Conservation (phyloP, 2,888 invertebrate species). For the Rotaria sp. region DNA sequence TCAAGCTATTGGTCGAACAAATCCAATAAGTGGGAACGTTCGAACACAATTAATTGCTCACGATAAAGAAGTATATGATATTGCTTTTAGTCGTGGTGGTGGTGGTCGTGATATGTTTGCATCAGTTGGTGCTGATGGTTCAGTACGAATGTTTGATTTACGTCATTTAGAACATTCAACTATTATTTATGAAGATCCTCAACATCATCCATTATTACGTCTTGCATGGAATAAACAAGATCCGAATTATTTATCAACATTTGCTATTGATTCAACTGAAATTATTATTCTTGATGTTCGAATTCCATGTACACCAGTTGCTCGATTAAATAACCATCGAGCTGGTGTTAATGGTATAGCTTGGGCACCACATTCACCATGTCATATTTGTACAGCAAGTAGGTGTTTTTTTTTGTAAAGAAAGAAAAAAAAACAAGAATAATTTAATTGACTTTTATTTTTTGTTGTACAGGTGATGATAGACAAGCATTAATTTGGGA, state of each 20-base stretch:
- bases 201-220: constrained; percentile 83
- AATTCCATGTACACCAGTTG: constrained; percentile 95
- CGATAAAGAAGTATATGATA: constrained; percentile 98
- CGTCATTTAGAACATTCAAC: constrained; percentile 98
- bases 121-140: constrained; percentile 95
- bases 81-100: constrained; percentile 92
- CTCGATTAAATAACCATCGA: constrained; percentile 89
- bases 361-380: constrained; percentile 98
- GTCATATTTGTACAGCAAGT: constrained; percentile 66
- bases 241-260: constrained; percentile 94
- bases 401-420: not conserved
- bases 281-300: constrained; percentile 94
- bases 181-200: constrained; percentile 96
- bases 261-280: constrained; percentile 98
- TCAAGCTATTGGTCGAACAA: constrained; percentile 72
- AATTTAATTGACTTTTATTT: not conserved
- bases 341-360: constrained; percentile 98
- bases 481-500: constrained; percentile 99
- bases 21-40: constrained; percentile 79
- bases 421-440: too few species aligned
- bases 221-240: constrained; percentile 99
- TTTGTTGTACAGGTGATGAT: constrained; percentile 91
- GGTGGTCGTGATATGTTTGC: constrained; percentile 98
- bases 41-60: constrained; percentile 97
- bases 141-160: constrained; percentile 94